Percentiles rank a stretch among this genome's conserved stretches.
Conservation (phyloP, 2,797 vertebrate species). For the Cottoperca gobio region DNA sequence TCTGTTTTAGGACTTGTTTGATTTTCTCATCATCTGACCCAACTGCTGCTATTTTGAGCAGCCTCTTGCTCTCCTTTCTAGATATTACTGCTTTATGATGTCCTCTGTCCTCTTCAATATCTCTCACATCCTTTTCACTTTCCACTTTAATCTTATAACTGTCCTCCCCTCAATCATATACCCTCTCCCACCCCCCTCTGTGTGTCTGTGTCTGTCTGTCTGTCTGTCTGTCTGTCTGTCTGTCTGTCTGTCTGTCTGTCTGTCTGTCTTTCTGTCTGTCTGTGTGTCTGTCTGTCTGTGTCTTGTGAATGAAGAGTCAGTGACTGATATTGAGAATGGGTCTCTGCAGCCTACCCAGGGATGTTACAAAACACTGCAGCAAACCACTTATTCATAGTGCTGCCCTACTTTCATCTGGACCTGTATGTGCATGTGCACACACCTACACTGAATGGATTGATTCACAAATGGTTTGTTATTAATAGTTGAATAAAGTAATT, state of each 20-base stretch:
- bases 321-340: slow-evolving; percentile 38
- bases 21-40: slow-evolving; percentile 55
- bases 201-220: background rate
- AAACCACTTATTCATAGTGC: slow-evolving; percentile 48
- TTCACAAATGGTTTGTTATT: slow-evolving; percentile 35
- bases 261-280: too few species aligned
- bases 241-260: too few species aligned
- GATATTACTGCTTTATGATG: slow-evolving; percentile 34
- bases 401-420: slow-evolving; percentile 57
- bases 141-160: slow-evolving; percentile 41
- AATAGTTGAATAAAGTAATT: slow-evolving; percentile 22
- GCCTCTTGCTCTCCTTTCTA: slow-evolving; percentile 45
- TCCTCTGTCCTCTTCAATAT: slow-evolving; percentile 33
- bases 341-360: slow-evolving; percentile 33
- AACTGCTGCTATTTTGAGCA: slow-evolving; percentile 51
- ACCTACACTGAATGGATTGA: slow-evolving; percentile 33
- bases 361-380: slow-evolving; percentile 74
- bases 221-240: slow-evolving; percentile 7
- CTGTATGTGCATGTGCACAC: slow-evolving; percentile 19
- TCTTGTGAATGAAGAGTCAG: slow-evolving; percentile 56
- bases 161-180: background rate
- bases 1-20: slow-evolving; percentile 27
- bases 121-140: slow-evolving; percentile 30
- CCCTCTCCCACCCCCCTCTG: slow-evolving; percentile 5
- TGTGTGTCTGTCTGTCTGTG: slow-evolving; percentile 12